phyloP scores from a whole-genome alignment of 2,113 vertebrate species.

The Chaetura pelagica region DNA sequence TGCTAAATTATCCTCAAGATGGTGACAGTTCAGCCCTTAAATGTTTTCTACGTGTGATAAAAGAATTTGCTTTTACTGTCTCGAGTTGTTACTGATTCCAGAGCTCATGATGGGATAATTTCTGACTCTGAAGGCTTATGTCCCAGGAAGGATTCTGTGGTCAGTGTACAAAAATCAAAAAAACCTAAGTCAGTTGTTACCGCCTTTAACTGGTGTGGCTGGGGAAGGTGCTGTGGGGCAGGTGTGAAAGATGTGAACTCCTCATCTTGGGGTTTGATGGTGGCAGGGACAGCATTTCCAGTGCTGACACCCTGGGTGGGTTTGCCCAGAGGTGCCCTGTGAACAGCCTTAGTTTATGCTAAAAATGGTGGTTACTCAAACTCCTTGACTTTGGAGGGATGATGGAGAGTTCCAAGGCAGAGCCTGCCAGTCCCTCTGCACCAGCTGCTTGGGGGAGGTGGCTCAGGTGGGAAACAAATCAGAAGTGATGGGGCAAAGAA shows the following conservation, averaged over 20 bases:
- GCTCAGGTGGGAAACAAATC: not conserved
- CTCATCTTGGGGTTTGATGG: not conserved
- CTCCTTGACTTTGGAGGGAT: not conserved
- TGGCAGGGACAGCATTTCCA: not conserved
- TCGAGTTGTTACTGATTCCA: not conserved
- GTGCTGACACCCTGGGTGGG: not conserved
- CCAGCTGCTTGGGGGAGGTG: not conserved
- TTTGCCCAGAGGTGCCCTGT: accelerated
- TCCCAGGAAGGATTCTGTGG: not conserved
- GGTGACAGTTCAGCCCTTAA: not conserved
- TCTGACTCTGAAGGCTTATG: not conserved
- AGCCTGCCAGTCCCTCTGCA: not conserved
- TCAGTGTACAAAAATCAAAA: not conserved
- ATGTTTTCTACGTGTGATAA: not conserved
- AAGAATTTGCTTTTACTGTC: constrained; percentile 6
- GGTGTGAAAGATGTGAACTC: not conserved
- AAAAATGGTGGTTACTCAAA: not conserved
- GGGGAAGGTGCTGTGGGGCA: not conserved
- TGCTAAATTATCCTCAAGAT: not conserved
- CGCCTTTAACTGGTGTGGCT: not conserved
- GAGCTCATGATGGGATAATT: not conserved
- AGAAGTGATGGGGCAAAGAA: not conserved
- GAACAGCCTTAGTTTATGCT: not conserved
- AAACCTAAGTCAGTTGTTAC: not conserved
- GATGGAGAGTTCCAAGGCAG: not conserved